Evolutionary conservation across 2,113 vertebrate species (phyloP).

Genomic region (Smithornis capensis): DNA sequence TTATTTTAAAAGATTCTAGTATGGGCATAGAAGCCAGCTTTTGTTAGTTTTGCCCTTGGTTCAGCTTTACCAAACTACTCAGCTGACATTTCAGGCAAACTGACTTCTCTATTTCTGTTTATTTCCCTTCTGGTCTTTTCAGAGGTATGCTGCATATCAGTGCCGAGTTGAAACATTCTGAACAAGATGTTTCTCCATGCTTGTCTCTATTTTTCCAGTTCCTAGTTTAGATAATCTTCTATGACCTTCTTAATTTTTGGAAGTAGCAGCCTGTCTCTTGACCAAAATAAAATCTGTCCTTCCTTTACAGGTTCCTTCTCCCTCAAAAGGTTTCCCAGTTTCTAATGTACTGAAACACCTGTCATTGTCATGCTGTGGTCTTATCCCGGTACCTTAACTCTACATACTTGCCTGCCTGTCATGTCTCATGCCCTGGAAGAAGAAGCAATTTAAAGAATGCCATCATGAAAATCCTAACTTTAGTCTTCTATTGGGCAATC

Average conservation of each 20-base stretch:
- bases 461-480: neutral
- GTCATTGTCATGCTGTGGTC: neutral
- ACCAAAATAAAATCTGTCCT: neutral
- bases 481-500: neutral
- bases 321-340: neutral
- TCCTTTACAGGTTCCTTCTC: neutral
- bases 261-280: neutral
- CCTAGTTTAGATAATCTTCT: neutral
- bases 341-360: neutral
- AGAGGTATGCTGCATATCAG: neutral
- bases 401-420: neutral
- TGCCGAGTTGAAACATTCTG: neutral
- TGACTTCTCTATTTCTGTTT: neutral
- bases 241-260: neutral
- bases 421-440: neutral
- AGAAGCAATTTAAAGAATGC: neutral
- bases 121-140: neutral
- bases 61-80: neutral
- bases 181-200: neutral
- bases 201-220: neutral
- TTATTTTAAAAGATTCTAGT: neutral
- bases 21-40: neutral
- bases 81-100: neutral
- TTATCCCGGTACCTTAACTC: neutral
- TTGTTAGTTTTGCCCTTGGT: neutral